Conservation (phyloP, 2,888 invertebrate species). For the Apoderus coryli region DNA sequence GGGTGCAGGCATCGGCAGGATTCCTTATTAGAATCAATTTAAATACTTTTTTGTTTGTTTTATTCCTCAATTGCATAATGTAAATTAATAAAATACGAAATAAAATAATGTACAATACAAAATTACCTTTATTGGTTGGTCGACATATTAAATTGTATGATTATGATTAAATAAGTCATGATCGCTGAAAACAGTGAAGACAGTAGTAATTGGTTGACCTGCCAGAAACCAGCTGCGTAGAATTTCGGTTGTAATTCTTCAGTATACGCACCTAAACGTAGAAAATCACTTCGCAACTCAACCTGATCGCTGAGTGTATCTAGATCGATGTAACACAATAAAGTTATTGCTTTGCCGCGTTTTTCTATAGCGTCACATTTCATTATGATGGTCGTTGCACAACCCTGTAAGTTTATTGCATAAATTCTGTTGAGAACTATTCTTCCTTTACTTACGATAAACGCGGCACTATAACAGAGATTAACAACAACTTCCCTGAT, state of each 20-base stretch:
- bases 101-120: too few relatives aligned
- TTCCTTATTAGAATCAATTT: constrained; percentile 23
- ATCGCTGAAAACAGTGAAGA: constrained; percentile 15
- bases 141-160: constrained; percentile 15
- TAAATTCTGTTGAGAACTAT: too few relatives aligned
- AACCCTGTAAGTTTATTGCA: too few relatives aligned
- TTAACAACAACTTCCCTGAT: too few relatives aligned
- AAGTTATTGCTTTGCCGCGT: constrained; percentile 10
- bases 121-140: too few relatives aligned
- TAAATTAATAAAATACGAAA: too few relatives aligned
- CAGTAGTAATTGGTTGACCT: constrained; percentile 12
- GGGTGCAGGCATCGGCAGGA: constrained; percentile 27
- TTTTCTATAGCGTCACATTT: constrained; percentile 13
- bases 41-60: constrained; percentile 5
- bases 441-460: too few relatives aligned
- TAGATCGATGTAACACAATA: constrained; percentile 7
- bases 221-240: constrained; percentile 15
- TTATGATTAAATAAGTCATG: constrained; percentile 16
- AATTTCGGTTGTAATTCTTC: constrained; percentile 14
- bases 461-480: too few relatives aligned
- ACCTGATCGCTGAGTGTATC: constrained; percentile 8
- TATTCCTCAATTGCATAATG: too few relatives aligned
- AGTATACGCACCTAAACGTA: constrained; percentile 10
- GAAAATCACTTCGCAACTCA: constrained; percentile 5
- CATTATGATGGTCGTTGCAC: too few relatives aligned